These are phyloP conservation scores for Spilosoma lubricipeda DNA, from an alignment of 2,888 invertebrate genomes.

Conservation along the genomic window DNA sequence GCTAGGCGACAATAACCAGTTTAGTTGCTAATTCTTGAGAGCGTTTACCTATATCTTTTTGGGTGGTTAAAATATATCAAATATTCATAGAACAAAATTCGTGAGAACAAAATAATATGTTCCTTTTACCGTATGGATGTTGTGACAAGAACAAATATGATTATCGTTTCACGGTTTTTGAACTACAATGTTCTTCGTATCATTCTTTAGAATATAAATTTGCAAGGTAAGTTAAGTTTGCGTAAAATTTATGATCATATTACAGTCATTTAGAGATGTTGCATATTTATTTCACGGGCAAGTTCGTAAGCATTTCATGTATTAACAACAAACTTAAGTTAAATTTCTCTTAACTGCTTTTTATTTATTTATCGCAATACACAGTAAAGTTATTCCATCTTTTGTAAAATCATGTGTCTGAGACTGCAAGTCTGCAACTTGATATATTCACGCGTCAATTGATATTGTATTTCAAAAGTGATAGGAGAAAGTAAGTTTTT, in stretches of 20 bases:
- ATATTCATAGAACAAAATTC: neutral
- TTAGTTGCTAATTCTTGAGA: neutral
- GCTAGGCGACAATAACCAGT: slow-evolving; percentile 4
- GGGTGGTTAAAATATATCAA: neutral
- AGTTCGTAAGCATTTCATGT: neutral
- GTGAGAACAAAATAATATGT: neutral
- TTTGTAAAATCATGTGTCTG: neutral
- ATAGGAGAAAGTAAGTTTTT: neutral
- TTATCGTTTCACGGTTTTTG: neutral
- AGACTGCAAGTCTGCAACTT: neutral
- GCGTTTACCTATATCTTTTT: neutral
- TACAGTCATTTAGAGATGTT: neutral
- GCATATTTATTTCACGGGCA: neutral
- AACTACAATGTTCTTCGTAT: neutral
- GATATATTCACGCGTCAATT: too few species aligned
- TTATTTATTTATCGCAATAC: neutral
- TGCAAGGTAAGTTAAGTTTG: too few species aligned
- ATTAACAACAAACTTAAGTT: neutral
- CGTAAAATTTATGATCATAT: neutral
- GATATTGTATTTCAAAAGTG: neutral
- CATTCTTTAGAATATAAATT: neutral
- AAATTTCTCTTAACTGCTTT: neutral
- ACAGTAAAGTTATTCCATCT: neutral
- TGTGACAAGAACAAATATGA: neutral
- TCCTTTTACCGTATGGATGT: neutral